Evolutionary conservation across 2,888 invertebrate genomes (phyloP), one percentile per base, ranked within the genome.

Genomic region (Uloborus plumipes): DNA sequence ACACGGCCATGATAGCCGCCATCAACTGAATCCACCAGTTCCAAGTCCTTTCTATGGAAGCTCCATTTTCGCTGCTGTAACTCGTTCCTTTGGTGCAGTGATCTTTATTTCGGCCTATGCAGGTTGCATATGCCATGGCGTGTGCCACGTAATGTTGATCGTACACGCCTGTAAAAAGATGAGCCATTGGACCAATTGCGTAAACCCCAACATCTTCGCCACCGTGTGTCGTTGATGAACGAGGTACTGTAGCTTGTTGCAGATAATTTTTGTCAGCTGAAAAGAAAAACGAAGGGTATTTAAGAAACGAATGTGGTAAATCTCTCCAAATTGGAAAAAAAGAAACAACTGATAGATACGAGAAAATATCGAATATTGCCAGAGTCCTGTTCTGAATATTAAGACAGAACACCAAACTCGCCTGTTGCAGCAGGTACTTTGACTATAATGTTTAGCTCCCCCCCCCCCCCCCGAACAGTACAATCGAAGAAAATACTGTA

Each of bases 91-190:
- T 50, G 6, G 61, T 11, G 16, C 81, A 82, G 61, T 82, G 81
- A 2, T 59, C 69, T 51, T 82, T 84, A 61, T 84, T 81, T 15
- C 80, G 84, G 0, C 93, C 93, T 50, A 94, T 90, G 87, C 94
- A 94, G 14, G 94, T 93, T 14, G 93, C 93, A 89, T 94, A 95
- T 13, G 94, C 94, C 87, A 95, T 93, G 3, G 94, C 95, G 88
- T 95, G 95, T 0, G 95, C 94, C 72, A 95, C 94, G 90, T 94
- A 95, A 88, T 93, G 94, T 89, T 95, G 95, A 88, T 95, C 95
- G 84, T 94, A 92, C 14, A 94, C 93, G 0, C 94, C 94, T 0
- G 92, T 92, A 87, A 96, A 94, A 0, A 96, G 90, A 87, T 95
- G 95, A 0, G 94, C 90, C 93, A 94, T 93, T 1, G 94, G 95